phyloP scores from a whole-genome alignment of 1,140 invertebrate species.

The Drusus annulatus region DNA sequence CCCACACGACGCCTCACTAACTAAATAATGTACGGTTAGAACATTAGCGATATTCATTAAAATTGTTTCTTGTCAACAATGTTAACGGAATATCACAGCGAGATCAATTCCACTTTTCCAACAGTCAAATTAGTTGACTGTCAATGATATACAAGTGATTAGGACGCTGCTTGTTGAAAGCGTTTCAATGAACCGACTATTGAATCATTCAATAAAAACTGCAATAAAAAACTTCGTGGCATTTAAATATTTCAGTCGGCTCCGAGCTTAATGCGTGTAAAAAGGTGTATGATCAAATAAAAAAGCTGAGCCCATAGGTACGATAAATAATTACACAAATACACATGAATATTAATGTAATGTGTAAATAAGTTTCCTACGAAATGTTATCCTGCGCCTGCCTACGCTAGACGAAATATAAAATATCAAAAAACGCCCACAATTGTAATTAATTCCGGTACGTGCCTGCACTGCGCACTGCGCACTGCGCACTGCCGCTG shows the following conservation, averaged over 20 bases:
- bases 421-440: conserved; percentile 21
- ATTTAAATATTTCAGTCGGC: background rate
- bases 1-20: conserved; percentile 43
- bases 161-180: background rate
- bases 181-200: background rate
- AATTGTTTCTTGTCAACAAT: conserved; percentile 24
- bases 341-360: background rate
- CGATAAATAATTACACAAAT: background rate
- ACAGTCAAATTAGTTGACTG: background rate
- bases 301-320: background rate
- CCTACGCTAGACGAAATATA: conserved; percentile 4
- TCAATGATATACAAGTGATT: background rate
- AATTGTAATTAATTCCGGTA: conserved; percentile 22
- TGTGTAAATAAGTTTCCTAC: background rate
- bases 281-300: background rate
- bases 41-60: conserved; percentile 26
- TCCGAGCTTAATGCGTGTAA: background rate
- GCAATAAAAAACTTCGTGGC: background rate
- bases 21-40: conserved; percentile 2
- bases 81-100: background rate
- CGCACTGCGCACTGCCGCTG: background rate
- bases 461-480: background rate
- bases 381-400: background rate
- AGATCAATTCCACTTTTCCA: background rate
- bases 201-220: background rate